Evolutionary conservation across 1,140 invertebrate species (phyloP), one percentile per base, ranked within the genome.

Genomic region (Fragariocoptes setiger): DNA sequence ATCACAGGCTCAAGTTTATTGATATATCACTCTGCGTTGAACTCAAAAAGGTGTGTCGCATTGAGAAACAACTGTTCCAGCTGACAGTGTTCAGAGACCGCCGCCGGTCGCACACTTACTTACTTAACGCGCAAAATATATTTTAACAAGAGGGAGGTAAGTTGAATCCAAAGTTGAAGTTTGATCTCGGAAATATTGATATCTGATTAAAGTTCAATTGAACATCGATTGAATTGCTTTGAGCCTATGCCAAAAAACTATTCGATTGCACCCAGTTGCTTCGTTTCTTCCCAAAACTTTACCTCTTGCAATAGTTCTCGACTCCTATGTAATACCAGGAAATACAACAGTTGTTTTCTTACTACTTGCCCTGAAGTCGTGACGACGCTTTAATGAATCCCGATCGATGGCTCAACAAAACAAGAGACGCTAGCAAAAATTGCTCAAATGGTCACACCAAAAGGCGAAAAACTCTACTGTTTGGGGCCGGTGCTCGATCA

Each of bases 231-330:
- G n/a, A n/a, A n/a, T n/a, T n/a, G n/a, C n/a, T n/a, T 31, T 31
- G 8, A 31, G 8, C 25, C 8, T 31, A 8, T n/a, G n/a, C n/a
- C 25, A 31, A 31, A 31, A 31, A 31, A n/a, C 25, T 8, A 8
- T n/a, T 31, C 8, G 54, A 43, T 52, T 85, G 5, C 80, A 79
- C 60, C 79, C 79, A 2, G 71, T 76, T 12, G 77, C 77, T 1
- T 69, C 77, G 35, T 83, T 85, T 54, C 57, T 83, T 19, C 73
- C 74, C 18, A 62, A 79, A 55, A 66, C 70, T 48, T 48, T 78
- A 37, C 61, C 69, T 0, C 57, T 68, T 44, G 66, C 74, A 46
- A 56, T 61, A 3, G 48, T 56, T 5, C 55, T 82, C 16, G 65
- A 58, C 38, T 62, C 63, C 3, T 77, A 74, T 56, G 51, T 54